Evolutionary conservation across 2,797 vertebrate genomes (phyloP).

Genomic region (Buceros bicornis): DNA sequence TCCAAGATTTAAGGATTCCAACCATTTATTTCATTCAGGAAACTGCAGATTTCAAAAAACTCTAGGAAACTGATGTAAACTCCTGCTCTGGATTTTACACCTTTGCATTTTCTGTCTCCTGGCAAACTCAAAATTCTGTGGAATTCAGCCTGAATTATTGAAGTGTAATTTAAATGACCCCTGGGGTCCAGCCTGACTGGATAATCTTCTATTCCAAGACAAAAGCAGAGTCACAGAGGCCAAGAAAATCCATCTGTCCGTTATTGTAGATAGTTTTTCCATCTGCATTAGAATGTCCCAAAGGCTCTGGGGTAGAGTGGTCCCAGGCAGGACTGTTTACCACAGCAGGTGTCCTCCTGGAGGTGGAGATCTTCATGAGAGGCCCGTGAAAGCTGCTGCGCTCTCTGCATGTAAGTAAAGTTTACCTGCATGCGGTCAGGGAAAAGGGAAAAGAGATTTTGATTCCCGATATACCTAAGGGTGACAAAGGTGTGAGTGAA

Average conservation of each 20-base stretch:
- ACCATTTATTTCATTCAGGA: background rate
- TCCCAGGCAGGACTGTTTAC: background rate
- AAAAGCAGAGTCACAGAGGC: background rate
- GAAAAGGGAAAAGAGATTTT: background rate
- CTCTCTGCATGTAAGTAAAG: background rate
- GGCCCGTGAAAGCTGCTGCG: background rate
- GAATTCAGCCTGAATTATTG: background rate
- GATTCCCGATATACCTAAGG: background rate
- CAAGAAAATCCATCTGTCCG: background rate
- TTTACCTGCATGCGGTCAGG: background rate
- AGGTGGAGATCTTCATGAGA: background rate
- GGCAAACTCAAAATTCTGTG: background rate
- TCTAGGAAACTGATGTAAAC: background rate
- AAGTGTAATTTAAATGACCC: constrained; percentile 19
- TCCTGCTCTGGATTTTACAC: background rate
- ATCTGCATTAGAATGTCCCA: background rate
- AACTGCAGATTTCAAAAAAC: background rate
- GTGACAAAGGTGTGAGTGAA: background rate
- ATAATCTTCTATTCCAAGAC: constrained; percentile 9
- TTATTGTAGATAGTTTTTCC: background rate
- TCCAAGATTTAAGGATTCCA: background rate
- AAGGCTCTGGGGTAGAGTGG: background rate
- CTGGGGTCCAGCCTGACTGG: background rate
- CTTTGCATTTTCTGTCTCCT: background rate
- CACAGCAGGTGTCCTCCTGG: background rate